Base-by-base conservation (phyloP, 2,888 invertebrate species). In the Siphonodentalium dalli region DNA sequence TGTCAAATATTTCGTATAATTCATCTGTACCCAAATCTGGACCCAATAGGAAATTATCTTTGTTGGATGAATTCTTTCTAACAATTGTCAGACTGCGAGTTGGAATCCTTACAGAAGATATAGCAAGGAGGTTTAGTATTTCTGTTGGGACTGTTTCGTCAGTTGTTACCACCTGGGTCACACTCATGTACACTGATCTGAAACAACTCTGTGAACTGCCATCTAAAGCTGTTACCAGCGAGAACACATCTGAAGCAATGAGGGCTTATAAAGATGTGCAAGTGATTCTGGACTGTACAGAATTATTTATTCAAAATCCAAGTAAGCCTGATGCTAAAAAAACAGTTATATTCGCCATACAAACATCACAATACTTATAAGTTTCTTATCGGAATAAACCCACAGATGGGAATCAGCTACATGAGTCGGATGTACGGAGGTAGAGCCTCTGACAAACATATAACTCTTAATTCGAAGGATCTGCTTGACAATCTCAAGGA, bases 341-440 rank as follows among this genome's bases (percentile, higher is more conserved):
- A 54, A 23, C 53, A 50, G 26, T 39, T 45, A 11, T 58, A 35
- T 24, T 42, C 38, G 13, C 45, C 49, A 23, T 58, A 58, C 41
- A 58, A 58, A 26, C 44, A 54, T 18, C 54, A 52, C 15, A 52
- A 31, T 15, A 52, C 52, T 11, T 37, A 26, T 27, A 58, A 54
- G 31, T 58, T 54, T 28, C 28, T 58, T 23, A 38, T 58, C n/a
- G 58, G 58, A 5, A 35, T 58, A 13, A 54, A 44, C 11, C 58
- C 58, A 7, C 43, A 50, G 33, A 34, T 50, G 37, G 53, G 46
- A 8, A 45, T 58, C 1, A 54, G 41, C 20, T 58, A 54, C 54
- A 37, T 58, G 2, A 55, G 54, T n/a, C 13, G 13, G 8, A 47
- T 47, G 31, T 58, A 37, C 29, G 58, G 54, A 18, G 54, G 54